Conservation (phyloP, 1,140 invertebrate species). For the Laupala kohalensis region DNA sequence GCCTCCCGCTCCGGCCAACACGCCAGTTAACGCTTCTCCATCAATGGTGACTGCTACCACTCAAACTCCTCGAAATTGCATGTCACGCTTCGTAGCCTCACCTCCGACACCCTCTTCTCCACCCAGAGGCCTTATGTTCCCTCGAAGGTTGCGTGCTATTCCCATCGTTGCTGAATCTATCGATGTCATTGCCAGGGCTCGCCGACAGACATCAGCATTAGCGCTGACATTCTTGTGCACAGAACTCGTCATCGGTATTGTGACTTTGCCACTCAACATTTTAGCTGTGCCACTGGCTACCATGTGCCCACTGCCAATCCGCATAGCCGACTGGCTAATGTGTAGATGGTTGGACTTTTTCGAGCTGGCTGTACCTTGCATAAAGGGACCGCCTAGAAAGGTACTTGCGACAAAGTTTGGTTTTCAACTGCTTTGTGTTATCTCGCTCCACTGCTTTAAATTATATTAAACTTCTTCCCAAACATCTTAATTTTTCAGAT, state of each 20-base stretch:
- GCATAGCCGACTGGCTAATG: background rate
- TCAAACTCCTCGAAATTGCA: too few relatives aligned
- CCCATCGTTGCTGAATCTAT: background rate
- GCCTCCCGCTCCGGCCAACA: too few relatives aligned
- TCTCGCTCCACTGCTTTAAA: too few relatives aligned
- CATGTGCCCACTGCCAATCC: background rate
- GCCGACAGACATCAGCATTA: background rate
- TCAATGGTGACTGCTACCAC: too few relatives aligned
- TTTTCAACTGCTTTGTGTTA: too few relatives aligned
- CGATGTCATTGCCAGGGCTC: background rate
- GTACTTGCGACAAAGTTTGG: too few relatives aligned
- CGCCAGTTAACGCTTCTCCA: too few relatives aligned
- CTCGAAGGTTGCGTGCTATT: background rate
- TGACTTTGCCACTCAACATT: background rate
- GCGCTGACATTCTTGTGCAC: background rate
- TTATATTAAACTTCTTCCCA: too few relatives aligned
- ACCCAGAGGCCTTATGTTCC: background rate
- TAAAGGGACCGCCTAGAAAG: background rate
- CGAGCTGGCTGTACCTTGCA: background rate
- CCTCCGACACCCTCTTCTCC: too few relatives aligned
- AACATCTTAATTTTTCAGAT: background rate
- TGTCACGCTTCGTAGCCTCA: too few relatives aligned
- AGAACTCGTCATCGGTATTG: background rate
- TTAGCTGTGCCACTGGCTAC: background rate
- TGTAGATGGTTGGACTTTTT: background rate